Evolutionary conservation across 2,888 invertebrate genomes (phyloP).

Genomic region (Seira sanloemensis): DNA sequence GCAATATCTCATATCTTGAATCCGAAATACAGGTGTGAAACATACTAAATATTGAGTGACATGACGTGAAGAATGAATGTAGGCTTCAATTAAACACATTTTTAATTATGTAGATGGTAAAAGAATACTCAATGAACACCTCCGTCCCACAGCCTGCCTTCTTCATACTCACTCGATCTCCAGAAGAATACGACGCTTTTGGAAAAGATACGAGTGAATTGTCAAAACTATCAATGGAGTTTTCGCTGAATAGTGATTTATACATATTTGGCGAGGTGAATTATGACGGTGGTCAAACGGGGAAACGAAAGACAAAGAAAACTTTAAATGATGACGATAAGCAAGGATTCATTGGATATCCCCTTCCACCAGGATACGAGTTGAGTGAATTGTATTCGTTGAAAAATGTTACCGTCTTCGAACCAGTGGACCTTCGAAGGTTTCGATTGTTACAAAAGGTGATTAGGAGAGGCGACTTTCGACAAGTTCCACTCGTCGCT

Average conservation of each 20-base stretch:
- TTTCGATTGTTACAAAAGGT: conserved; percentile 46
- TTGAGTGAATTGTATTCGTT: conserved; percentile 53
- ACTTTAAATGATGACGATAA: background rate
- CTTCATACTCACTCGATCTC: conserved; percentile 25
- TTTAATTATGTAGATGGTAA: conserved; percentile 16
- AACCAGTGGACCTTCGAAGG: conserved; percentile 17
- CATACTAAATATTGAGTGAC: background rate
- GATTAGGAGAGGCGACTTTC: conserved; percentile 39
- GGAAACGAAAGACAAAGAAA: background rate
- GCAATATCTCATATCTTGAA: conserved; percentile 35
- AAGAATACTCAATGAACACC: conserved; percentile 22
- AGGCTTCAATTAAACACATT: background rate
- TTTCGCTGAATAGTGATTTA: conserved; percentile 37
- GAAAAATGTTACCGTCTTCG: conserved; percentile 38
- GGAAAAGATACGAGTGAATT: background rate
- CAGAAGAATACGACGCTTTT: conserved; percentile 5
- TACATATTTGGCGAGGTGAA: conserved; percentile 40
- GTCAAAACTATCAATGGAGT: conserved; percentile 7
- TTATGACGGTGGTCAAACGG: background rate
- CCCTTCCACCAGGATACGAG: conserved; percentile 23
- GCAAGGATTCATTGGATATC: background rate
- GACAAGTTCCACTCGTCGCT: conserved; percentile 21
- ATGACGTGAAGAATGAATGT: background rate
- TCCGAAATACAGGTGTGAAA: conserved; percentile 29
- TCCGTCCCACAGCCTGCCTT: conserved; percentile 41